phyloP scores from a whole-genome alignment of 2,888 invertebrate species.

The Microplitis deprimator region DNA sequence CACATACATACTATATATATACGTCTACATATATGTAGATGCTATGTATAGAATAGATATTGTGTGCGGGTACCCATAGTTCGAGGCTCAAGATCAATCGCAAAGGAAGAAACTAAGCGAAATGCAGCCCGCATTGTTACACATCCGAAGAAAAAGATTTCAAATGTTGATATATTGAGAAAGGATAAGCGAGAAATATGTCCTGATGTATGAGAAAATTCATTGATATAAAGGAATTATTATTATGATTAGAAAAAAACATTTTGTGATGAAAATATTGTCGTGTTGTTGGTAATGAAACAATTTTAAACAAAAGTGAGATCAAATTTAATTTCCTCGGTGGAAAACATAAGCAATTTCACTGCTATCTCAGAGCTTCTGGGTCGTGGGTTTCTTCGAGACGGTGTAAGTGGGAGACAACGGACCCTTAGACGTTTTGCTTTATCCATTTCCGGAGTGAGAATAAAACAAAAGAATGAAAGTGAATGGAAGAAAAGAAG shows the following conservation, averaged over 20 bases:
- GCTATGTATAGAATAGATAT: not conserved
- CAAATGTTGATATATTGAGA: not conserved
- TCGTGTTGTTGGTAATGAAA: constrained; percentile 2
- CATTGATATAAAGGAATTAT: not conserved
- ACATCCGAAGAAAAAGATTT: not conserved
- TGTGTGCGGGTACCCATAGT: constrained; percentile 29
- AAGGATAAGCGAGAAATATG: not conserved
- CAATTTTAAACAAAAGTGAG: not conserved
- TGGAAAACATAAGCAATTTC: not conserved
- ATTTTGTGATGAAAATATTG: not conserved
- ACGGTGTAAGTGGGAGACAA: not conserved
- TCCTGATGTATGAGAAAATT: too few species aligned
- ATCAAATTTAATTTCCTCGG: not conserved
- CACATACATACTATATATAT: not conserved
- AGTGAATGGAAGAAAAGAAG: constrained; percentile 6
- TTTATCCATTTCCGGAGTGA: constrained; percentile 11
- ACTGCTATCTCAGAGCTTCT: not conserved
- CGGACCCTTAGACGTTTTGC: not conserved
- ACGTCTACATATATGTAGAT: not conserved
- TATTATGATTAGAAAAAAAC: not conserved
- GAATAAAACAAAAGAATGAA: constrained; percentile 48
- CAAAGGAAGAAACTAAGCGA: not conserved
- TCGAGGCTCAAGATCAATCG: constrained; percentile 2
- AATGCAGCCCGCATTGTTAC: constrained; percentile 29
- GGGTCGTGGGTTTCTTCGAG: not conserved